Conservation (phyloP, 2,797 vertebrate genomes). For the Sorex maritimensis region DNA sequence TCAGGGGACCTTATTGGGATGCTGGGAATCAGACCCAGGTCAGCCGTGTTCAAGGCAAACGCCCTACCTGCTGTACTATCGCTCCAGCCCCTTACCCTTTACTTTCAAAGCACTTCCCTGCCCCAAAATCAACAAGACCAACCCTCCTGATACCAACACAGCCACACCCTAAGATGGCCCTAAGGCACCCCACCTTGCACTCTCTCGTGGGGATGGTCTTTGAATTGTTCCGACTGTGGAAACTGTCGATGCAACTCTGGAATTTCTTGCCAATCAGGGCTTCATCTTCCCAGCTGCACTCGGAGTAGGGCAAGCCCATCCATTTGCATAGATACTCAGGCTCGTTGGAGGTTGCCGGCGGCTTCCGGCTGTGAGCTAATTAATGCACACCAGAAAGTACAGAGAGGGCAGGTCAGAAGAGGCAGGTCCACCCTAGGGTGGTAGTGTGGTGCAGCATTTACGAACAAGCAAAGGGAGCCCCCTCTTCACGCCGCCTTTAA, state of each 20-base stretch:
- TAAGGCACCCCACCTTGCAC: constrained; percentile 94
- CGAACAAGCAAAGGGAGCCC: no score
- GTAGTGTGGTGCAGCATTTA: no score
- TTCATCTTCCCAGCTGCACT: constrained; percentile 99
- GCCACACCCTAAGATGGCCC: neutral
- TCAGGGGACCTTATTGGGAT: no score
- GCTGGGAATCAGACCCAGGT: no score
- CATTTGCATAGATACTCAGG: constrained; percentile 99
- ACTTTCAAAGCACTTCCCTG: neutral
- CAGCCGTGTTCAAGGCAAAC: no score
- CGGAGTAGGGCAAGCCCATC: constrained; percentile 98
- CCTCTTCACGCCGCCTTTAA: neutral
- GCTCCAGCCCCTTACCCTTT: no score
- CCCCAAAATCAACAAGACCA: neutral
- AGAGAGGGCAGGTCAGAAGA: no score
- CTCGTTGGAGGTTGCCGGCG: constrained; percentile 92
- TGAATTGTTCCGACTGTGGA: constrained; percentile 94
- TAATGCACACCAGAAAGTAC: constrained; percentile 84
- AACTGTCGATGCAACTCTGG: constrained; percentile 95
- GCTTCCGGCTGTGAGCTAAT: constrained; percentile 95
- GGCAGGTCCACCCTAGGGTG: no score
- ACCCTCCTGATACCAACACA: neutral
- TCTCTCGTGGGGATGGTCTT: constrained; percentile 98
- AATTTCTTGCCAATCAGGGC: constrained; percentile 97
- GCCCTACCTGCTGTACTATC: no score